A percentile compares a stretch with the other conserved stretches of the same genome.
phyloP scores from a whole-genome alignment of 2,113 vertebrate species.

The Chaetorhynchus papuensis region DNA sequence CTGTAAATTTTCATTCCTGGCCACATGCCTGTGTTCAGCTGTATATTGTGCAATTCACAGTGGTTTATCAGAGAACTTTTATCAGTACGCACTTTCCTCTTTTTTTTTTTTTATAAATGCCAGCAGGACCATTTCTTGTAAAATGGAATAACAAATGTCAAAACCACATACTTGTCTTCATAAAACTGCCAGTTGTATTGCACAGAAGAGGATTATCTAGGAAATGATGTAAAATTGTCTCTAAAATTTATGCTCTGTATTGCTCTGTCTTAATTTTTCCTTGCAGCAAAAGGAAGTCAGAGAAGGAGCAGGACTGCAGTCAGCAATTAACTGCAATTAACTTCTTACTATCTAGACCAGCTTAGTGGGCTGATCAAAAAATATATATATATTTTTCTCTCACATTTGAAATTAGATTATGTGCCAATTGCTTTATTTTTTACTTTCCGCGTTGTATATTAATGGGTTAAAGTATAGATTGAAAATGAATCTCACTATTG shows the following conservation, averaged over 20 bases:
- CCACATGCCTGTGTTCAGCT: background rate
- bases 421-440: background rate
- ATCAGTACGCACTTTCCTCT: background rate
- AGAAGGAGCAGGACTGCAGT: background rate
- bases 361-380: background rate
- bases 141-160: background rate
- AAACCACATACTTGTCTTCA: background rate
- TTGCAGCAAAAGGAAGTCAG: background rate
- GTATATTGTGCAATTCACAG: background rate
- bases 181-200: background rate
- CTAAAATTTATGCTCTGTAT: background rate
- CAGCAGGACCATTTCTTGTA: background rate
- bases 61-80: background rate
- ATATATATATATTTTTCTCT: background rate
- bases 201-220: background rate
- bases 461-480: background rate
- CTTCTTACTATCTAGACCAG: background rate
- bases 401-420: background rate
- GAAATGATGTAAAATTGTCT: background rate
- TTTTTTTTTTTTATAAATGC: background rate
- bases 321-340: background rate
- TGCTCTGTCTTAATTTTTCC: background rate
- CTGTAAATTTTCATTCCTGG: background rate
- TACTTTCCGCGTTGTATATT: background rate
- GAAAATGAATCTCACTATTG: background rate